Evolutionary conservation across 2,888 invertebrate species (phyloP).

Genomic region (Papilio gigon): DNA sequence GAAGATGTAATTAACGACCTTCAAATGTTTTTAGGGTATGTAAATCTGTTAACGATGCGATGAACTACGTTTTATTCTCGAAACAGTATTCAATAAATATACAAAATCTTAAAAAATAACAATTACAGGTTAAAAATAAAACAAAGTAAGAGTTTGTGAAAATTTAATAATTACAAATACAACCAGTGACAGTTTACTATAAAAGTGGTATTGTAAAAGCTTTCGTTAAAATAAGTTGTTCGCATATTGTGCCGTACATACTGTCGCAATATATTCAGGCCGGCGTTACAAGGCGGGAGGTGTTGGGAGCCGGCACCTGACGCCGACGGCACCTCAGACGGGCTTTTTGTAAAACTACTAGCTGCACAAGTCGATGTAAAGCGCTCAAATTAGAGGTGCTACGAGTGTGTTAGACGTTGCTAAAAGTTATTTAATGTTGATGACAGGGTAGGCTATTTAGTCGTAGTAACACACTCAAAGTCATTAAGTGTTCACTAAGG

Average conservation of each 20-base stretch:
- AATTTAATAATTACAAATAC: neutral
- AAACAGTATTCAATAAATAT: neutral
- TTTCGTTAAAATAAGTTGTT: constrained; percentile 11
- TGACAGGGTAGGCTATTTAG: neutral
- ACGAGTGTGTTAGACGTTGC: neutral
- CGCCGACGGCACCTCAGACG: constrained; percentile 18
- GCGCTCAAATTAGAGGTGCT: constrained; percentile 10
- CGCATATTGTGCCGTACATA: constrained; percentile 2
- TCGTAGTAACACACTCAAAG: neutral
- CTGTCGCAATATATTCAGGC: constrained; percentile 7
- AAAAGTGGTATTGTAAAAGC: constrained; percentile 1
- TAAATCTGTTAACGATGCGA: too few species aligned
- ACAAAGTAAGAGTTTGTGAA: neutral
- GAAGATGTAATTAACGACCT: too few species aligned
- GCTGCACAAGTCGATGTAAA: constrained; percentile 12
- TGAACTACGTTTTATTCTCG: neutral
- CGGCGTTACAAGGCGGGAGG: constrained; percentile 3
- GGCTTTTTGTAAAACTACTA: constrained; percentile 20
- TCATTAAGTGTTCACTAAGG: too few species aligned
- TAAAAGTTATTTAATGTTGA: neutral
- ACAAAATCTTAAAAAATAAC: neutral
- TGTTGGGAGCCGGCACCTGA: constrained; percentile 30
- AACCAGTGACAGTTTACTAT: neutral
- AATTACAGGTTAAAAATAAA: neutral
- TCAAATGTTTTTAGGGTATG: too few species aligned